Conservation (phyloP, 2,797 vertebrate species). For the Muraenolepis orangiensis region DNA sequence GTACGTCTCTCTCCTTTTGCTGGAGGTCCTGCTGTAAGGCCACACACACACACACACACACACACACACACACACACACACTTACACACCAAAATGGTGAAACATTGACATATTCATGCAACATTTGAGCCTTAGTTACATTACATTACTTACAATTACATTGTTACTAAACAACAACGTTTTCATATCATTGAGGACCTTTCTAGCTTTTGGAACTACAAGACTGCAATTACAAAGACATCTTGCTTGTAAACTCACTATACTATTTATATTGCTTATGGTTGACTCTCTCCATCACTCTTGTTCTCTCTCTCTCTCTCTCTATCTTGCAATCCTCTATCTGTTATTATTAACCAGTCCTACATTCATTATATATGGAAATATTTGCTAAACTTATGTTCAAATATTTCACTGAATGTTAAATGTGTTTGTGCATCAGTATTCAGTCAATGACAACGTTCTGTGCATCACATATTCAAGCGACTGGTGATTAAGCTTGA, state of each 20-base stretch:
- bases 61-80: not conserved
- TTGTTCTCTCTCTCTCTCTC: too few relatives aligned
- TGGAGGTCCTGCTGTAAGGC: not conserved
- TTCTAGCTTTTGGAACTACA: too few relatives aligned
- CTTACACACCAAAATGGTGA: not conserved
- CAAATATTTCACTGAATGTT: not conserved
- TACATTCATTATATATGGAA: not conserved
- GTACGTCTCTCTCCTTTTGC: not conserved
- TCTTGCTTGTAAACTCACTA: too few relatives aligned
- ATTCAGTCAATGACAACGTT: not conserved
- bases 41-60: constrained; percentile 1
- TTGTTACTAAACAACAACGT: too few relatives aligned
- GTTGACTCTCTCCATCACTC: too few relatives aligned
- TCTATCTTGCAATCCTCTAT: too few relatives aligned
- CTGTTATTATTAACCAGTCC: not conserved
- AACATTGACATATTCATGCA: not conserved
- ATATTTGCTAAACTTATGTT: not conserved
- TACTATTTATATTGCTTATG: too few relatives aligned
- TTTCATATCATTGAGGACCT: too few relatives aligned
- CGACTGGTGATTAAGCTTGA: not conserved
- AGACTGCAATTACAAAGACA: too few relatives aligned
- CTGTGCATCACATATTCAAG: not conserved
- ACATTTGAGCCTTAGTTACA: not conserved
- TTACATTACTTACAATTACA: too few relatives aligned
- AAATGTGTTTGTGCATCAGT: too few relatives aligned